Evolutionary conservation across 2,113 vertebrate genomes (phyloP).

Genomic region (Hippopotamus amphibius): DNA sequence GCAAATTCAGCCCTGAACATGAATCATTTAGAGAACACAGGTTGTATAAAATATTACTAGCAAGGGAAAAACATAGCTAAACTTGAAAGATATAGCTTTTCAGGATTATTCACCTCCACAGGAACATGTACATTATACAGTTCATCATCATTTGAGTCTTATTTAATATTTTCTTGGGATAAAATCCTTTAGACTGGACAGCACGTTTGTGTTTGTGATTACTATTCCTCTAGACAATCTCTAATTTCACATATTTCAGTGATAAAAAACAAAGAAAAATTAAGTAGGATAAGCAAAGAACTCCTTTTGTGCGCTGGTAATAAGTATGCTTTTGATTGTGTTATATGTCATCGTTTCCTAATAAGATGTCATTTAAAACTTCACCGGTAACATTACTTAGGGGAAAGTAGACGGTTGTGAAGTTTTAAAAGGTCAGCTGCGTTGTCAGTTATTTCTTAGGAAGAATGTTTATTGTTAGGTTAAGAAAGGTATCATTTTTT

Average conservation of each 20-base stretch:
- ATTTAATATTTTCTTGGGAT: constrained; percentile 18
- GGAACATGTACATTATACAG: not conserved
- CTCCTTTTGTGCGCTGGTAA: not conserved
- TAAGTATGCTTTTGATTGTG: constrained; percentile 43
- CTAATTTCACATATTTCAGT: constrained; percentile 19
- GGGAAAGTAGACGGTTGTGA: not conserved
- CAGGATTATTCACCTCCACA: not conserved
- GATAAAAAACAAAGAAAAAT: constrained; percentile 11
- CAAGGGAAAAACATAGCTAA: not conserved
- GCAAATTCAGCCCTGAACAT: not conserved
- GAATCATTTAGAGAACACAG: constrained; percentile 32
- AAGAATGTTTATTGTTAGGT: not conserved
- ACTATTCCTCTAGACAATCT: not conserved
- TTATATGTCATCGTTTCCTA: constrained; percentile 41
- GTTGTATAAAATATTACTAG: not conserved
- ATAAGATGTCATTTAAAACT: not conserved
- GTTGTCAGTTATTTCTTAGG: constrained; percentile 47
- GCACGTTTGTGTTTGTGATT: constrained; percentile 47
- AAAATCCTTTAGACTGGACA: not conserved
- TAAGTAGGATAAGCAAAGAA: not conserved
- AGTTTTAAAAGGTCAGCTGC: constrained; percentile 40
- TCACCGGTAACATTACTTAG: not conserved
- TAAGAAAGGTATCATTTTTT: not conserved
- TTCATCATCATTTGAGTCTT: not conserved
- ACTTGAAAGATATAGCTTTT: not conserved